phyloP scores from a whole-genome alignment of 2,797 vertebrate genomes.

The Macropus fuliginosus region DNA sequence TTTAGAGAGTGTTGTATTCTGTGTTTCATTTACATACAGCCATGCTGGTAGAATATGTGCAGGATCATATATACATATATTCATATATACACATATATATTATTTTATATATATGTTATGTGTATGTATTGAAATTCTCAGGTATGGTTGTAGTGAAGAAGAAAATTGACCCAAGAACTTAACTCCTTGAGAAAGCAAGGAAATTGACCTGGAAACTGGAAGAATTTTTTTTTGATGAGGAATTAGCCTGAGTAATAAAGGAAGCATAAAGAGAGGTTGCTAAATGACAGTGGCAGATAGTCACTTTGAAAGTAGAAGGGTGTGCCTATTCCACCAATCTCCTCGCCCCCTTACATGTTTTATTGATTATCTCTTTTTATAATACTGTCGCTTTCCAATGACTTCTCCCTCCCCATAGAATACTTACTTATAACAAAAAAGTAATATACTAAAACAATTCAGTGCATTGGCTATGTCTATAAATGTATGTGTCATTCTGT shows the following conservation, averaged over 20 bases:
- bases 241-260: neutral
- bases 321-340: neutral
- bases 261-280: neutral
- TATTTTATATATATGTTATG: too few species aligned
- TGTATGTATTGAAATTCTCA: too few species aligned
- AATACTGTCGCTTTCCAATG: too few species aligned
- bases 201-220: neutral
- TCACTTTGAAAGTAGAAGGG: too few species aligned
- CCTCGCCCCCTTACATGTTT: too few species aligned
- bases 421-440: neutral
- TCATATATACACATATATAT: too few species aligned
- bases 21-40: neutral
- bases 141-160: neutral
- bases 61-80: neutral
- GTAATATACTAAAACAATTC: neutral
- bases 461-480: neutral
- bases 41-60: neutral
- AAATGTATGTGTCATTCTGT: neutral
- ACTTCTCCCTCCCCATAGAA: too few species aligned
- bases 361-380: too few species aligned
- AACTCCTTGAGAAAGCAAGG: neutral
- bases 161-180: neutral
- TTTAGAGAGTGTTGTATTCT: neutral
- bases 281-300: neutral
- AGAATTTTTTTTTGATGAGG: neutral